Conservation (phyloP, 2,113 vertebrate genomes). For the Tichodroma muraria region DNA sequence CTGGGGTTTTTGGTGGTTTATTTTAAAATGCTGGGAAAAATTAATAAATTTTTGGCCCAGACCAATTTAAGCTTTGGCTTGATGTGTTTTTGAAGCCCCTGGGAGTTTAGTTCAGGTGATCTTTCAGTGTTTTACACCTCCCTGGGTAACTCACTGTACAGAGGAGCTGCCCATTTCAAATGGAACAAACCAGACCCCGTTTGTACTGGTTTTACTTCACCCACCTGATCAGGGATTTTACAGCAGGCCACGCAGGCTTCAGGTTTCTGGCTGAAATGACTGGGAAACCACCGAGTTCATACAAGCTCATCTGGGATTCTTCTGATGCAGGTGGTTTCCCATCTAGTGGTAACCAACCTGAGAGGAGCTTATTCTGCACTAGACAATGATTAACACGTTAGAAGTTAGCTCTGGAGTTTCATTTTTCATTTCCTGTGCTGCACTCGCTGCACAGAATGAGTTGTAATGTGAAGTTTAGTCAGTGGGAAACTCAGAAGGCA, state of each 20-base stretch:
- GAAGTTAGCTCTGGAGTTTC: background rate
- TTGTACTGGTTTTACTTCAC: background rate
- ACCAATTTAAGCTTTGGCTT: background rate
- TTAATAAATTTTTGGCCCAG: background rate
- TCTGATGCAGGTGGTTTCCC: background rate
- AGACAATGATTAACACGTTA: background rate
- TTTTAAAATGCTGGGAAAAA: background rate
- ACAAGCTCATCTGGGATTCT: background rate
- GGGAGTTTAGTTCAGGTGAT: background rate
- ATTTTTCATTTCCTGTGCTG: background rate
- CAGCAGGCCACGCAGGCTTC: background rate
- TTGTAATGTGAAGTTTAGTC: background rate
- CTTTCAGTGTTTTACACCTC: background rate
- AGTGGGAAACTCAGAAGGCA: background rate
- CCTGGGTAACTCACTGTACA: no score
- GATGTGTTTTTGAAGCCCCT: background rate
- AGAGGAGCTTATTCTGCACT: background rate
- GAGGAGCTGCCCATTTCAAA: background rate
- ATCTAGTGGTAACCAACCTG: background rate
- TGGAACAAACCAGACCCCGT: background rate
- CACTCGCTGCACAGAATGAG: background rate
- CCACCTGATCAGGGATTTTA: background rate
- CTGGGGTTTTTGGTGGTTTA: background rate
- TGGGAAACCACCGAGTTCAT: background rate
- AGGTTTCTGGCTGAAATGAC: background rate